Conservation (phyloP, 30 jellyfish, hydroid and myxozoan genomes). For the Catostylus mosaicus region DNA sequence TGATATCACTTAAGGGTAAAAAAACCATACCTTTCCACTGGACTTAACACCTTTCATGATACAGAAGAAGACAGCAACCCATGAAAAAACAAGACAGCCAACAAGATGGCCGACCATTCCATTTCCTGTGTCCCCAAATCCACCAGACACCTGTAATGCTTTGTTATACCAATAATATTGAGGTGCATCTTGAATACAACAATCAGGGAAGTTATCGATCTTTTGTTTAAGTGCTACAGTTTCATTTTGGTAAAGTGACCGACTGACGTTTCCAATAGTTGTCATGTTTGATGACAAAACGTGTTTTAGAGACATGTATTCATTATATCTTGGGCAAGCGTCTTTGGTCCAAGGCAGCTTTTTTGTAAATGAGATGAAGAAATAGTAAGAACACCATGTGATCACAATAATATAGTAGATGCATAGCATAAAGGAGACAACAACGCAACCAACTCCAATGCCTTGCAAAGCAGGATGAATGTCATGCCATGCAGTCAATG, state of each 20-base stretch:
- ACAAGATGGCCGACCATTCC: slow-evolving; percentile 78
- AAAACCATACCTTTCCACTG: slow-evolving; percentile 71
- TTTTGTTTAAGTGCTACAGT: slow-evolving; percentile 23
- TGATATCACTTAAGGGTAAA: no score
- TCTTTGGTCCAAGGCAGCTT: slow-evolving; percentile 77
- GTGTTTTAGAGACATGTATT: slow-evolving; percentile 44
- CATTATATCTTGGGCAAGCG: slow-evolving; percentile 59
- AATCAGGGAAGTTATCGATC: slow-evolving; percentile 68
- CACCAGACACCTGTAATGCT: slow-evolving; percentile 68
- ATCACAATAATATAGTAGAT: slow-evolving; percentile 71
- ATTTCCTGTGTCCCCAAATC: slow-evolving; percentile 49
- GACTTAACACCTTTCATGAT: slow-evolving; percentile 85
- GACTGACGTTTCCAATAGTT: slow-evolving; percentile 29
- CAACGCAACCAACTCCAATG: slow-evolving; percentile 77
- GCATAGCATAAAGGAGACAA: slow-evolving; percentile 79
- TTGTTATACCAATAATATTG: slow-evolving; percentile 79
- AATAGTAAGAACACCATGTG: slow-evolving; percentile 78
- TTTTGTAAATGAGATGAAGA: slow-evolving; percentile 77
- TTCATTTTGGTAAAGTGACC: slow-evolving; percentile 23
- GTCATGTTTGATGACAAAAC: slow-evolving; percentile 32
- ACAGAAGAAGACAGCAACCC: slow-evolving; percentile 79
- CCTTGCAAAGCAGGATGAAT: slow-evolving; percentile 81
- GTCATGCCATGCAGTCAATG: slow-evolving; percentile 74
- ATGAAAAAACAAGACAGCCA: slow-evolving; percentile 74
- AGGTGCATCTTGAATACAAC: slow-evolving; percentile 76